These are phyloP conservation scores for Neoascia interrupta DNA, from an alignment of 2,888 invertebrate genomes.

Conservation along the genomic window DNA sequence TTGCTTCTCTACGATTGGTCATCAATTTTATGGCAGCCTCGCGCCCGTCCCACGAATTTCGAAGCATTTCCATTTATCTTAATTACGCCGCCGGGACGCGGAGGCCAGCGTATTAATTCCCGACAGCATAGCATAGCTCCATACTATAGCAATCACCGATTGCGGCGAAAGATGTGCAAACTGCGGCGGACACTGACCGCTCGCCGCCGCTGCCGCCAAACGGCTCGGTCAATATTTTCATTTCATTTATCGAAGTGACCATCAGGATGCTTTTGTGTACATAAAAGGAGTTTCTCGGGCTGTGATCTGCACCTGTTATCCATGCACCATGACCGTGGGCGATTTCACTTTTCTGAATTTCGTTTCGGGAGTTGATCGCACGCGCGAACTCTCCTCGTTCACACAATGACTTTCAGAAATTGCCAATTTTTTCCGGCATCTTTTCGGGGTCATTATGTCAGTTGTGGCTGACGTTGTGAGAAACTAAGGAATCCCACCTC, in stretches of 20 bases:
- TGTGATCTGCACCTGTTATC: constrained; percentile 49
- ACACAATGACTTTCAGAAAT: constrained; percentile 54
- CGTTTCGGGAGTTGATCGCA: constrained; percentile 12
- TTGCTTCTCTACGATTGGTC: constrained; percentile 43
- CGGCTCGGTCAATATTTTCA: constrained; percentile 49
- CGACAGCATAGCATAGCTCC: constrained; percentile 1
- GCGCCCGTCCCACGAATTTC: constrained; percentile 20
- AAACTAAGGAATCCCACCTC: constrained; percentile 23
- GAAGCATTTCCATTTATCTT: constrained; percentile 62
- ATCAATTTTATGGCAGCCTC: constrained; percentile 17
- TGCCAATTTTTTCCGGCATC: constrained; percentile 24
- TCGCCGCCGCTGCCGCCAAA: not conserved
- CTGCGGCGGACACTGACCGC: not conserved
- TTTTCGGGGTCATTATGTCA: constrained; percentile 65
- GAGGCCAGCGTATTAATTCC: constrained; percentile 57
- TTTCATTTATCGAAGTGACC: constrained; percentile 58
- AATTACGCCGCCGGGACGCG: constrained; percentile 60
- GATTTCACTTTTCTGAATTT: constrained; percentile 63
- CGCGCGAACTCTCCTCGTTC: not conserved
- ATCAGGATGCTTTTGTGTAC: constrained; percentile 55
- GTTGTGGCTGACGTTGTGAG: constrained; percentile 21
- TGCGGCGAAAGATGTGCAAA: not conserved
- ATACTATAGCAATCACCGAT: no score
- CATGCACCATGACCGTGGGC: constrained; percentile 11
- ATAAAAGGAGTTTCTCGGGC: constrained; percentile 25